Evolutionary conservation across 1,140 invertebrate species (phyloP).

Genomic region (Hestina assimilis): DNA sequence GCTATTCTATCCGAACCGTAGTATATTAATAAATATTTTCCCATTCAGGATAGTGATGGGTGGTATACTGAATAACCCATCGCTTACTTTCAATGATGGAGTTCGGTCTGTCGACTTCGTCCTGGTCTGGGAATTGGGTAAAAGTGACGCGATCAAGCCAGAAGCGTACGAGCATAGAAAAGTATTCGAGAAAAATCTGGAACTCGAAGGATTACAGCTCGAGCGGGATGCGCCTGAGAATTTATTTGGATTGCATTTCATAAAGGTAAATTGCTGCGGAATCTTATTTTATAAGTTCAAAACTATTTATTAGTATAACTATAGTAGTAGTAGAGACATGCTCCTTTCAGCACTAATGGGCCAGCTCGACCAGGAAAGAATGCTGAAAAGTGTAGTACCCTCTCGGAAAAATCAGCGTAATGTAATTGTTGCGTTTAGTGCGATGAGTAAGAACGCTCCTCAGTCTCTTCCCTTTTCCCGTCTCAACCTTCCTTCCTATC

Average conservation of each 20-base stretch:
- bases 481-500: no score
- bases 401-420: no score
- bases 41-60: conserved; percentile 62
- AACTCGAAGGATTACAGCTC: conserved; percentile 83
- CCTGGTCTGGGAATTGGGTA: conserved; percentile 83
- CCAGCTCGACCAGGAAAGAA: no score
- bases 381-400: no score
- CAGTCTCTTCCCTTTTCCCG: no score
- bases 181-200: conserved; percentile 84
- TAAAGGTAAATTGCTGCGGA: conserved; percentile 82
- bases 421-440: no score
- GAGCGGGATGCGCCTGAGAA: conserved; percentile 82
- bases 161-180: conserved; percentile 71
- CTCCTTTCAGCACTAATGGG: no score
- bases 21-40: not conserved
- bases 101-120: conserved; percentile 87
- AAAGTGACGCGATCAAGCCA: conserved; percentile 65
- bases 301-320: no score
- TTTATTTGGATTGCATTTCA: conserved; percentile 82
- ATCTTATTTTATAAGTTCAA: no score
- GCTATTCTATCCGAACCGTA: no score
- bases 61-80: conserved; percentile 68
- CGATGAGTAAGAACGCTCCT: no score
- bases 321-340: no score
- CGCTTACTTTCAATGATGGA: conserved; percentile 84